Base-by-base conservation (phyloP, 2,113 vertebrate genomes). In the Mormyrus lacerda region DNA sequence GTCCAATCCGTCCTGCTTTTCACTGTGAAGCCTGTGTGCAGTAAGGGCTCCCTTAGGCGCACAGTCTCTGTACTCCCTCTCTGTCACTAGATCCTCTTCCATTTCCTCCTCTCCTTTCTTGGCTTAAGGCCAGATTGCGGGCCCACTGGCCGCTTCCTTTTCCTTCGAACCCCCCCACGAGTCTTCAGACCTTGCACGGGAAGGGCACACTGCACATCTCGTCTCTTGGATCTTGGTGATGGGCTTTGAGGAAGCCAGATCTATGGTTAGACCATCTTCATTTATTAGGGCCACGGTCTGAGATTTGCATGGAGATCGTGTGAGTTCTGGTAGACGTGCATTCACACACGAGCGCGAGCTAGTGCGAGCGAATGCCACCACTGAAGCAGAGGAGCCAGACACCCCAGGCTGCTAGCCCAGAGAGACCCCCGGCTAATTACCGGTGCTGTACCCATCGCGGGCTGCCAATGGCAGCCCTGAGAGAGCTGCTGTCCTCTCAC, bases 371-470 rank as follows among this genome's bases (percentile, higher is more conserved):
- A 79, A 10, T 17, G 35, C 35, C 11, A 39, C 73, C 35, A 42
- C 13, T 17, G 73, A 39, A 10, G 17, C 85, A 53, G 85, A 15
- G 48, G 48, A 35, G n/a, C 13, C 24, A 19, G n/a, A 21, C n/a
- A 39, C 27, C 48, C 31, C 39, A 4, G 35, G 17, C 48, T 5
- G 10, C 50, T 53, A 31, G 85, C 85, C 90, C 39, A 82, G 83
- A 8, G 35, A 86, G 91, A 90, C 89, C 90, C 91, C 88, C 89
- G 44, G 0, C 0, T 93, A 93, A 90, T 58, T 92, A 90, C 87
- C 90, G 0, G 0, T 27, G 87, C 90, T 89, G 88, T 89, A 85
- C 92, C 27, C 91, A 92, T 93, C 93, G 91, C 84, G 39, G 90
- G 89, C 88, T 89, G 84, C 89, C 89, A 91, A 91, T 39, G 87